Evolutionary conservation across 2,888 invertebrate genomes (phyloP).

Genomic region (Drosophila multiciliata): DNA sequence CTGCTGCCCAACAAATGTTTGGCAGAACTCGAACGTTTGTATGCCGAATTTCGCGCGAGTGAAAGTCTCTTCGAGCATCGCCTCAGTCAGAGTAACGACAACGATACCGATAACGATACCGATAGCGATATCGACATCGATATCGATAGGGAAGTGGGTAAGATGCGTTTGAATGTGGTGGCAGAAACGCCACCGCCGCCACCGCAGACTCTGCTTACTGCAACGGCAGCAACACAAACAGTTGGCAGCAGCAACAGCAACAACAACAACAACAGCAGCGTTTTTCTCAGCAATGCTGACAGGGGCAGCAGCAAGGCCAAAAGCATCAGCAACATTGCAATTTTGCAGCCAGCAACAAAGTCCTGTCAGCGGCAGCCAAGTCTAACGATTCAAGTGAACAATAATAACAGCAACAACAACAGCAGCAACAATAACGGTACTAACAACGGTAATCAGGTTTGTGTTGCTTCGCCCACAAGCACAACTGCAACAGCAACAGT

Average conservation of each 20-base stretch:
- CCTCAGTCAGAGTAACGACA: constrained; percentile 28
- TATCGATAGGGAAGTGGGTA: constrained; percentile 22
- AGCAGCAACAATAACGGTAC: constrained; percentile 53
- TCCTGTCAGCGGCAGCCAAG: constrained; percentile 82
- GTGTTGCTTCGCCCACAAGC: constrained; percentile 37
- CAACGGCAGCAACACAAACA: constrained; percentile 51
- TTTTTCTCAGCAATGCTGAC: constrained; percentile 69
- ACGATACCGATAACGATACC: constrained; percentile 40
- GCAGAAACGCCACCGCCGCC: constrained; percentile 58
- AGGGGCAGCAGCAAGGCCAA: constrained; percentile 46
- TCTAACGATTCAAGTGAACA: constrained; percentile 85
- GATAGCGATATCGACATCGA: constrained; percentile 35
- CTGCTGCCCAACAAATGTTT: constrained; percentile 83
- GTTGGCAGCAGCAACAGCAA: constrained; percentile 29
- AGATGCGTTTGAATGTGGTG: constrained; percentile 84
- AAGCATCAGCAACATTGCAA: constrained; percentile 64
- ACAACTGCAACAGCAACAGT: constrained; percentile 40
- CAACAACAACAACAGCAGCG: constrained; percentile 47
- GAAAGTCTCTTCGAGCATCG: constrained; percentile 79
- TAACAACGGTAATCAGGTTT: constrained; percentile 56
- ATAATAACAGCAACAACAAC: constrained; percentile 56
- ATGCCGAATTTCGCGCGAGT: constrained; percentile 83
- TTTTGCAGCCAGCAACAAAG: constrained; percentile 59
- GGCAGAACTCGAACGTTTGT: constrained; percentile 82
- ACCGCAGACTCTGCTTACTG: constrained; percentile 41